phyloP scores from a whole-genome alignment of 2,113 vertebrate genomes.

The Acanthochromis polyacanthus region DNA sequence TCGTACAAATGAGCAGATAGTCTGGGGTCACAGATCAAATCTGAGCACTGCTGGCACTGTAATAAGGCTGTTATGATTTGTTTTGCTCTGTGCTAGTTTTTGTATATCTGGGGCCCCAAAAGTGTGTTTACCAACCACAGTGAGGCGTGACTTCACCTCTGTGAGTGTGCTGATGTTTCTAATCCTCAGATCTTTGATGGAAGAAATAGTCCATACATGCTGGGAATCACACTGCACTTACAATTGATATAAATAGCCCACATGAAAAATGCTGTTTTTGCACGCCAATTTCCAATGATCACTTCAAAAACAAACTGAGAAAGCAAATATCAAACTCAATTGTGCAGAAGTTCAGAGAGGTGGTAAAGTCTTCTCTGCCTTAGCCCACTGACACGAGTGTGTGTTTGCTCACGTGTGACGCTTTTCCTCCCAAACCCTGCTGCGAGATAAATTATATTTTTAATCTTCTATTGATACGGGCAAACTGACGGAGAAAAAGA shows the following conservation, averaged over 20 bases:
- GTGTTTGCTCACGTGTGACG: background rate
- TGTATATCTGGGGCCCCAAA: constrained; percentile 12
- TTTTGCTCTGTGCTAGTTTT: constrained; percentile 29
- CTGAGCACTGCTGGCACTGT: constrained; percentile 25
- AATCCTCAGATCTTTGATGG: constrained; percentile 5
- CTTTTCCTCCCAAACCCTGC: constrained; percentile 35
- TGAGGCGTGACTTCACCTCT: constrained; percentile 6
- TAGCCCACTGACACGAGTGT: background rate
- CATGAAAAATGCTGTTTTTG: background rate
- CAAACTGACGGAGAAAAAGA: constrained; percentile 43
- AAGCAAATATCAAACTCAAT: background rate
- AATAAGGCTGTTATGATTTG: constrained; percentile 52
- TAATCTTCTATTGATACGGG: constrained; percentile 56
- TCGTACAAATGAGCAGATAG: constrained; percentile 33
- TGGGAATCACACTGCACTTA: background rate
- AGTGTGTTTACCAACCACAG: constrained; percentile 19
- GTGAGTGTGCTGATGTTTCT: background rate
- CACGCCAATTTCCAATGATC: background rate
- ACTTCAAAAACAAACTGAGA: constrained; percentile 2
- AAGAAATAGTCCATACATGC: background rate
- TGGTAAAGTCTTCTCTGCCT: background rate
- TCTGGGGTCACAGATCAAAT: constrained; percentile 60
- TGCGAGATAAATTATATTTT: constrained; percentile 59
- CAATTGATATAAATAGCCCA: background rate
- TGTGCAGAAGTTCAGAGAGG: background rate